Percentiles rank a stretch among this genome's conserved stretches.
Conservation (phyloP, 2,113 vertebrate species). For the Rutilus rutilus region DNA sequence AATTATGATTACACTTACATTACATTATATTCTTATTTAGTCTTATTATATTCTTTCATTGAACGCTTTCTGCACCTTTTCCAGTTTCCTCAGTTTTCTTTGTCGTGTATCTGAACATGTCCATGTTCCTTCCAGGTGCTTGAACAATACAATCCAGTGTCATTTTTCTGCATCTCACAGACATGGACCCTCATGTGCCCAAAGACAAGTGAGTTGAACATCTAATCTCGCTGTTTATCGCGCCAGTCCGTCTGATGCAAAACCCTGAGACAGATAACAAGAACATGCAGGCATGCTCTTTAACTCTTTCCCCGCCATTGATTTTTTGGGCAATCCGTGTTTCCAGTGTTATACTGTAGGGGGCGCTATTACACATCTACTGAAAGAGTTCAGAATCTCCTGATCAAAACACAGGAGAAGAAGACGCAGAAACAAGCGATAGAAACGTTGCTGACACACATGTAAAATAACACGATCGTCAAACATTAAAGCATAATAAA, state of each 20-base stretch:
- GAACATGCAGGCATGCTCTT: too few relatives aligned
- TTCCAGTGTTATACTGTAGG: too few relatives aligned
- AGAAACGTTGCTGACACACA: too few relatives aligned
- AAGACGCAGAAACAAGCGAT: too few relatives aligned
- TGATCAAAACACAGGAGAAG: too few relatives aligned
- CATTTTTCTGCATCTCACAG: background rate
- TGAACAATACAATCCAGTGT: background rate
- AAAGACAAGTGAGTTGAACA: conserved; percentile 53
- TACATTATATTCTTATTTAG: background rate
- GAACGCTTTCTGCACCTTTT: background rate
- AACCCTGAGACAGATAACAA: background rate
- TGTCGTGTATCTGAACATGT: background rate
- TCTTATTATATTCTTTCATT: background rate
- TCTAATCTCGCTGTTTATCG: background rate
- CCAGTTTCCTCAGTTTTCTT: background rate
- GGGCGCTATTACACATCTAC: too few relatives aligned
- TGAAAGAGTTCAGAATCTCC: too few relatives aligned
- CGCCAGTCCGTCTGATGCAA: background rate
- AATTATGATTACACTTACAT: background rate
- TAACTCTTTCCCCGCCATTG: too few relatives aligned
- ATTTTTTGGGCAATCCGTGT: too few relatives aligned
- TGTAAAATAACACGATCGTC: too few relatives aligned
- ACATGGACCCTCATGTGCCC: conserved; percentile 36
- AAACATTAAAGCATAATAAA: too few relatives aligned
- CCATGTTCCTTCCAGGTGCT: background rate